A percentile compares a stretch with the other conserved stretches of the same genome.
These are phyloP conservation scores for Chondrilla cf. caribensis DNA, from an alignment of 37 sponge, comb jelly and placozoan species.

Conservation along the genomic window DNA sequence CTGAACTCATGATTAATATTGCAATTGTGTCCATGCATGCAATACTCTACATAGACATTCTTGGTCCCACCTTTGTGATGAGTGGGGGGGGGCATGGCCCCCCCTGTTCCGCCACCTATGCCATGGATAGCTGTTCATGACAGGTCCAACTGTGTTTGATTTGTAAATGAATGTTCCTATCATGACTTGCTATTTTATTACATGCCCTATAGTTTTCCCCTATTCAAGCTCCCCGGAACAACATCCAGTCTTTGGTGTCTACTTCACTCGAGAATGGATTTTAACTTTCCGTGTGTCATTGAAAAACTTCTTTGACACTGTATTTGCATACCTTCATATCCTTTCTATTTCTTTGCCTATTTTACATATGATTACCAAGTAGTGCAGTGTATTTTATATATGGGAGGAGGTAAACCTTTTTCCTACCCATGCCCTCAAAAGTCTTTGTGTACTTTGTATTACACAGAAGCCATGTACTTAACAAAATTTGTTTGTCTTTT, in stretches of 20 bases:
- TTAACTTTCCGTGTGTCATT: slow-evolving; percentile 75
- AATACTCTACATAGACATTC: too few relatives aligned
- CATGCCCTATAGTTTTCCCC: slow-evolving; percentile 60
- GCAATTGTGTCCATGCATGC: too few relatives aligned
- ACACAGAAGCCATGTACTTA: too few relatives aligned
- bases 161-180: too few relatives aligned
- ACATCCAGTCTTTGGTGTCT: slow-evolving; percentile 72
- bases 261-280: slow-evolving; percentile 82
- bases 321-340: slow-evolving; percentile 78
- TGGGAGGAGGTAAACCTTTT: background rate
- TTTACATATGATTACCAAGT: background rate
- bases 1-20: too few relatives aligned
- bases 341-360: slow-evolving; percentile 1
- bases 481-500: too few relatives aligned
- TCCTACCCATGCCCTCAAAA: background rate
- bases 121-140: too few relatives aligned
- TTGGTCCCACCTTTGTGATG: too few relatives aligned
- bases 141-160: too few relatives aligned
- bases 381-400: background rate
- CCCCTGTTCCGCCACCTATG: too few relatives aligned
- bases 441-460: background rate
- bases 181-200: too few relatives aligned
- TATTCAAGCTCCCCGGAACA: slow-evolving; percentile 77
- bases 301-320: slow-evolving; percentile 90
- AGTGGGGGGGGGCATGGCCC: too few relatives aligned